Percentiles rank a stretch among this genome's conserved stretches.
Conservation (phyloP, 2,797 vertebrate species). For the Margarornis squamiger region DNA sequence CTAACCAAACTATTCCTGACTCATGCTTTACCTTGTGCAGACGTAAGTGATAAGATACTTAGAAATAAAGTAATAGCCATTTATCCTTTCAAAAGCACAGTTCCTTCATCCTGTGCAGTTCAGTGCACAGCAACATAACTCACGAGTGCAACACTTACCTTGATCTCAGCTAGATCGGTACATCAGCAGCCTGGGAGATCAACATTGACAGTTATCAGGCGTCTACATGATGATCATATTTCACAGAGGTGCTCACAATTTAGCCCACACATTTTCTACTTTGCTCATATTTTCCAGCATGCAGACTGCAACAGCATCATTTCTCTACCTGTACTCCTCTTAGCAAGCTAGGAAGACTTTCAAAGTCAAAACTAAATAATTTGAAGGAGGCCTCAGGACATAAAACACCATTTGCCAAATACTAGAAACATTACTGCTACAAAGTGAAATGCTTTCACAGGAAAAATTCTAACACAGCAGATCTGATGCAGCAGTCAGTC, state of each 20-base stretch:
- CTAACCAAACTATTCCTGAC: neutral
- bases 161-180: slow-evolving; percentile 13
- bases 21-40: neutral
- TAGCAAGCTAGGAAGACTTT: neutral
- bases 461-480: neutral
- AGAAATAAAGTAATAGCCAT: slow-evolving; percentile 31
- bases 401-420: slow-evolving; percentile 16
- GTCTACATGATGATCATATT: neutral
- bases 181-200: slow-evolving; percentile 28
- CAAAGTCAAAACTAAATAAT: neutral
- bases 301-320: neutral
- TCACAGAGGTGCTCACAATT: slow-evolving; percentile 27
- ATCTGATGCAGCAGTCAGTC: neutral
- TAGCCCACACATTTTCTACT: neutral
- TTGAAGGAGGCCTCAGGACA: neutral
- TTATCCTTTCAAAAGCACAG: slow-evolving; percentile 20
- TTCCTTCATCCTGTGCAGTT: slow-evolving; percentile 14
- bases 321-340: neutral
- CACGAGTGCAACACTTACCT: neutral
- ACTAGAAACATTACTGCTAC: neutral
- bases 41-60: slow-evolving; percentile 4
- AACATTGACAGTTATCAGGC: neutral
- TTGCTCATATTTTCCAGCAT: neutral
- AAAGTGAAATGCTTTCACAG: neutral
- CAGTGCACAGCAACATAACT: slow-evolving; percentile 15